Base-by-base conservation (phyloP, 2,888 invertebrate species). In the Druceiella hillmani region DNA sequence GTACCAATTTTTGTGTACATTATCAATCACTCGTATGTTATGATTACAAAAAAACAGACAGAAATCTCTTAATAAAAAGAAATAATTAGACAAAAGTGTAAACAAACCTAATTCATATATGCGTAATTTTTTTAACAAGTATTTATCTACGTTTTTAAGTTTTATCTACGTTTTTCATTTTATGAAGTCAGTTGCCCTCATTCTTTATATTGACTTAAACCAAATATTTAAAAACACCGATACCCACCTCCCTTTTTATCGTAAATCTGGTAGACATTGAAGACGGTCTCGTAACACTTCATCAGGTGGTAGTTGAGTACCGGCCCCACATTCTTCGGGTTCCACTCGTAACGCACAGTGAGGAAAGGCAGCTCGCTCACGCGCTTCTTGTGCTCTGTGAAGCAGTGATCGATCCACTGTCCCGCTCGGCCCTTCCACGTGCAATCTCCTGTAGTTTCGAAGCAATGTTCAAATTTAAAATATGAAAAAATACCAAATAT, bases 321-420 rank as follows among this genome's bases (percentile, higher is more conserved):
- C 1, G 70, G 71, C 36, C 69, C 68, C 2, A 58, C 63, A 38
- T 62, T 60, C 50, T 67, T 71, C 2, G 68, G 59, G 37, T 68
- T 60, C 72, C 72, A 72, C 46, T 58, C 62, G 49, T 71, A 66
- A 47, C 64, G 66, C 38, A 71, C 61, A 2, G 65, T 66, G 50
- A 71, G 70, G 53, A 70, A 72, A 26, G 71, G 71, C 2, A 71
- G 55, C 36, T 71, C 71, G 2, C 69, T 61, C 39, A 78, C 71
- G 47, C 65, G 70, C 37, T 72, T 61, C 33, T 62, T 59, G 49
- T 78, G 78, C 9, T 68, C 60, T 16, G 51, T 40, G 50, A 76
- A 74, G 50, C 78, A 69, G 51, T 78, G 78, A 46, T 76, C 72
- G 62, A 77, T 74, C 78, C 78, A 78, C 36, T 76, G 72, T 2